phyloP scores from a whole-genome alignment of 2,888 invertebrate species.

The Taphrorychus bicolor region DNA sequence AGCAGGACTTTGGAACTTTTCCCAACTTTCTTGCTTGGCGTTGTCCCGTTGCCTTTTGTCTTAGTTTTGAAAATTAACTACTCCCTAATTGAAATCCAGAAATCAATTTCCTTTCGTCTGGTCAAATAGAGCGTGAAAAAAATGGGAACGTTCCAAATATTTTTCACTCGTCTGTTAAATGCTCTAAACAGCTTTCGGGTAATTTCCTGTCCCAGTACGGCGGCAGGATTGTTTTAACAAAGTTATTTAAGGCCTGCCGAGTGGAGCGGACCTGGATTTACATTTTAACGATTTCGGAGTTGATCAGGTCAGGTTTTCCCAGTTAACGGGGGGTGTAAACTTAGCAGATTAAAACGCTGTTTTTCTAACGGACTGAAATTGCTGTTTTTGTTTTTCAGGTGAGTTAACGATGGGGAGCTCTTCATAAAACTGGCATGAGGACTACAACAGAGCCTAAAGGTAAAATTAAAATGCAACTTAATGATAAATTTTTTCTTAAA shows the following conservation, averaged over 20 bases:
- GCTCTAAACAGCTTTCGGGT: conserved; percentile 7
- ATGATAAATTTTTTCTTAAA: too few relatives aligned
- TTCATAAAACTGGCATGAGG: too few relatives aligned
- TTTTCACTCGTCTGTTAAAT: conserved; percentile 14
- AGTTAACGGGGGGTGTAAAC: not conserved
- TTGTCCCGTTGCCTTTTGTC: conserved; percentile 21
- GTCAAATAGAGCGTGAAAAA: not conserved
- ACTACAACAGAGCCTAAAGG: too few relatives aligned
- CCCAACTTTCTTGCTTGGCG: conserved; percentile 10
- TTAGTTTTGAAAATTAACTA: not conserved
- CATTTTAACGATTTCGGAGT: conserved; percentile 2
- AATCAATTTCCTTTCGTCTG: not conserved
- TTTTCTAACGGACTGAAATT: too few relatives aligned
- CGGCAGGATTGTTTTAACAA: conserved; percentile 20
- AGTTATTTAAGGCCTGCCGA: conserved; percentile 19
- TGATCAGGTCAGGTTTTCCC: not conserved
- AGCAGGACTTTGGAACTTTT: conserved; percentile 17
- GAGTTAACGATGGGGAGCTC: too few relatives aligned
- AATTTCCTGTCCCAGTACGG: conserved; percentile 16
- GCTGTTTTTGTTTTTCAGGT: too few relatives aligned
- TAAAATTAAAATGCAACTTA: too few relatives aligned
- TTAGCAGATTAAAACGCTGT: not conserved
- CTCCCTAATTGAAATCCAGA: not conserved
- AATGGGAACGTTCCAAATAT: not conserved
- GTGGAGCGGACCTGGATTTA: conserved; percentile 11